Percentiles rank a stretch among this genome's conserved stretches.
Conservation (phyloP, 2,888 invertebrate species). For the Autographa pulchrina region DNA sequence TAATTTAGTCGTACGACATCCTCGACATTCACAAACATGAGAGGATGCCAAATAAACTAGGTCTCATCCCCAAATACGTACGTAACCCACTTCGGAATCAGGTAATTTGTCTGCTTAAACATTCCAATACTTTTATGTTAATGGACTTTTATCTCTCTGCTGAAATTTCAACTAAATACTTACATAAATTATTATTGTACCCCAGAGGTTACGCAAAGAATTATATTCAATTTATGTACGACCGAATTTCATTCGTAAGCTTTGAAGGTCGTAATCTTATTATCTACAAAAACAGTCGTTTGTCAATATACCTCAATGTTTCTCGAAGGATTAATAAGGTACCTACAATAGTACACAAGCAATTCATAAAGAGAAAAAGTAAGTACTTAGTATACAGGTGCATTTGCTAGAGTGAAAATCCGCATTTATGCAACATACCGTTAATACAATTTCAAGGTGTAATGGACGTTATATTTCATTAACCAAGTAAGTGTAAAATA, state of each 20-base stretch:
- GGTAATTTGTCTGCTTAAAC: slow-evolving; percentile 42
- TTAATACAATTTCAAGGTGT: neutral
- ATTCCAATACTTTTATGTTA: slow-evolving; percentile 22
- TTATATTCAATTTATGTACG: too few relatives aligned
- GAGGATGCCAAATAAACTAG: slow-evolving; percentile 46
- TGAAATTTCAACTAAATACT: slow-evolving; percentile 1
- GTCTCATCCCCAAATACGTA: slow-evolving; percentile 33
- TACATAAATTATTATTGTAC: neutral
- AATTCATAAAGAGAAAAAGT: too few relatives aligned
- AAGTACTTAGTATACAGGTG: too few relatives aligned
- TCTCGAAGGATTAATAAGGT: too few relatives aligned
- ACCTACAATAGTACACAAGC: too few relatives aligned
- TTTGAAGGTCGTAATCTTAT: too few relatives aligned
- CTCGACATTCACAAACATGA: slow-evolving; percentile 46
- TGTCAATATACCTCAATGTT: too few relatives aligned
- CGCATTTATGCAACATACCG: neutral
- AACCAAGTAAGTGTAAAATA: neutral
- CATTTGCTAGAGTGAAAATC: too few relatives aligned
- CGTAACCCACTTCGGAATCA: slow-evolving; percentile 44
- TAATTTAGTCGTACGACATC: slow-evolving; percentile 45
- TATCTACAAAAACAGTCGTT: too few relatives aligned
- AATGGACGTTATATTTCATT: neutral
- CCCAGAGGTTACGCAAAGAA: neutral
- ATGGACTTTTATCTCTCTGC: slow-evolving; percentile 20
- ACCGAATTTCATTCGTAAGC: too few relatives aligned